Percentiles rank a stretch among this genome's conserved stretches.
These are phyloP conservation scores for Eupristina koningsbergeri DNA, from an alignment of 1,140 invertebrate species.

Conservation along the genomic window DNA sequence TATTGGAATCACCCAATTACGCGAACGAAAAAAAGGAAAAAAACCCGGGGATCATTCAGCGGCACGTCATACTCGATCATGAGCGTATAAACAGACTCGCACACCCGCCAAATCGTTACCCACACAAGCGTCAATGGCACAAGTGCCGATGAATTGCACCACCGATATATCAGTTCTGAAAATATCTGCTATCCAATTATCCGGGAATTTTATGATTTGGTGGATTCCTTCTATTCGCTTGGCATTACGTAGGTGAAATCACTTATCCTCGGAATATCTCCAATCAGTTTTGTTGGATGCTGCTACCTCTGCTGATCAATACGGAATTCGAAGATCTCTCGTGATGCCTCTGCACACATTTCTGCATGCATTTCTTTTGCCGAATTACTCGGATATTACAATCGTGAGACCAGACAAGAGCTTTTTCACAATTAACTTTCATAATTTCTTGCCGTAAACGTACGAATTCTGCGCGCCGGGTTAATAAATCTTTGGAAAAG, in stretches of 20 bases:
- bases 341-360: not conserved
- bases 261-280: slow-evolving; percentile 34
- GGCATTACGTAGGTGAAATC: slow-evolving; percentile 16
- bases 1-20: too few species aligned
- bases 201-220: slow-evolving; percentile 40
- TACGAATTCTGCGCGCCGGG: not conserved
- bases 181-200: slow-evolving; percentile 40
- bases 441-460: slow-evolving; percentile 17
- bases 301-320: not conserved
- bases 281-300: not conserved
- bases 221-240: slow-evolving; percentile 29
- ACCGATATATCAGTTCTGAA: not conserved
- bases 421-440: slow-evolving; percentile 1
- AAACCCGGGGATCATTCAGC: too few species aligned
- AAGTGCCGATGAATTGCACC: not conserved
- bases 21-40: too few species aligned
- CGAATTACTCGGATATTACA: not conserved
- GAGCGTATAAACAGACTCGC: too few species aligned
- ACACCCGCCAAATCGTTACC: too few species aligned
- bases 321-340: slow-evolving; percentile 20
- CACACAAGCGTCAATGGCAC: not conserved
- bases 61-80: not conserved
- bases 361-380: not conserved
- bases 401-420: not conserved
- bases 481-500: not conserved